Conservation (phyloP, 2,113 vertebrate species). For the Gymnarchus niloticus region DNA sequence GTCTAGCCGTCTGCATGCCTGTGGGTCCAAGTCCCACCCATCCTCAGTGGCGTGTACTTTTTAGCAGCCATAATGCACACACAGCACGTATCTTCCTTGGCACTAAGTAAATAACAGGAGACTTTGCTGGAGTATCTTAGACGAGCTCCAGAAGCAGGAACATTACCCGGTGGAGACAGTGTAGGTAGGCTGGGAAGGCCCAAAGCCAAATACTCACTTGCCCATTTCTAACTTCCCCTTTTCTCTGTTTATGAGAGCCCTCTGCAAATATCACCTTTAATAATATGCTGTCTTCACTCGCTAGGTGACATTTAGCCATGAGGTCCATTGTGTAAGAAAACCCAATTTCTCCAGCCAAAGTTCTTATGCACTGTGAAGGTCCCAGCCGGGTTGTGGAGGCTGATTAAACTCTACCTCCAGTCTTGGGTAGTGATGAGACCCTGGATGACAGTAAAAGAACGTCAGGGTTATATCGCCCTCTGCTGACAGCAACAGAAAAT, state of each 20-base stretch:
- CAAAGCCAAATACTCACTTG: background rate
- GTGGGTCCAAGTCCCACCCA: background rate
- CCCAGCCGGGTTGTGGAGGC: no score
- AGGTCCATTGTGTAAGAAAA: background rate
- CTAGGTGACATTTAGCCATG: background rate
- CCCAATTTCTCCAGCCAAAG: background rate
- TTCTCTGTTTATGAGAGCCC: background rate
- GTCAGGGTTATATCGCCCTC: conserved; percentile 6
- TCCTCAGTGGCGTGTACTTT: background rate
- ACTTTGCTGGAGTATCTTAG: background rate
- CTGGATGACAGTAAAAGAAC: background rate
- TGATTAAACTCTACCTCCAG: no score
- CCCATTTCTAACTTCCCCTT: background rate
- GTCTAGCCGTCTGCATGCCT: background rate
- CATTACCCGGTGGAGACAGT: no score
- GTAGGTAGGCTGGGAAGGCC: background rate
- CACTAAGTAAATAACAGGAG: background rate
- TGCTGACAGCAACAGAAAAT: conserved; percentile 1
- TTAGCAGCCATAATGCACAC: background rate
- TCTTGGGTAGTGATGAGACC: background rate
- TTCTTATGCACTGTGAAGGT: background rate
- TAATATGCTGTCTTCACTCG: background rate
- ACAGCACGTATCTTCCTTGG: background rate
- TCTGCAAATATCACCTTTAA: background rate
- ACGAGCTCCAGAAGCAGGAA: background rate